A percentile compares a stretch with the other conserved stretches of the same genome.
These are phyloP conservation scores for Mimumesa dahlbomi DNA, from an alignment of 2,888 invertebrate genomes.

Conservation along the genomic window DNA sequence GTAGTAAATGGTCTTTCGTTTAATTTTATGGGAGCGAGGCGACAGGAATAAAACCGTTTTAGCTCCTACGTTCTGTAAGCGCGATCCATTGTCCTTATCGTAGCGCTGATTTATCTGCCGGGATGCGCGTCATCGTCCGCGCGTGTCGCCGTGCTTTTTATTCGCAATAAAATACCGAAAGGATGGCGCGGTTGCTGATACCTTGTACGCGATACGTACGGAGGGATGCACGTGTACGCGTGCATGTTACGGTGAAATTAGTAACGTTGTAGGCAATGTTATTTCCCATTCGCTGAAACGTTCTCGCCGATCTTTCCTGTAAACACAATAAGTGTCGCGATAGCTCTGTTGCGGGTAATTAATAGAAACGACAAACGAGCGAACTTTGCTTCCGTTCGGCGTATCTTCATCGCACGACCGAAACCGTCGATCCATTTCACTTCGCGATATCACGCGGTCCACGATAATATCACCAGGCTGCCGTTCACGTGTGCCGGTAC, in stretches of 20 bases:
- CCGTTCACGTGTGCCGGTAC: too few relatives aligned
- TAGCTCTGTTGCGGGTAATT: too few relatives aligned
- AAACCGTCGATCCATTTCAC: constrained; percentile 9
- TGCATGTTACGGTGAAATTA: background rate
- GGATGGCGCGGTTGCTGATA: background rate
- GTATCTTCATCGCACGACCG: background rate
- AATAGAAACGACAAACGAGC: background rate
- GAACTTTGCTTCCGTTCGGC: background rate
- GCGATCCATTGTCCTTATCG: constrained; percentile 20
- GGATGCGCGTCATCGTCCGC: constrained; percentile 12
- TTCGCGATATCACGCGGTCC: constrained; percentile 12
- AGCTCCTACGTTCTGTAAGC: background rate
- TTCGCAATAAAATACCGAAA: constrained; percentile 20
- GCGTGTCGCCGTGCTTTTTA: constrained; percentile 14
- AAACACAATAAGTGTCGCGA: background rate
- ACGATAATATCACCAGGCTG: constrained; percentile 19
- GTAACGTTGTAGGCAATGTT: background rate
- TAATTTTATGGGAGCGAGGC: constrained; percentile 29
- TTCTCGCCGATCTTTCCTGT: too few relatives aligned
- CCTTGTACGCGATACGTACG: constrained; percentile 10
- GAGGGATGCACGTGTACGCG: constrained; percentile 2
- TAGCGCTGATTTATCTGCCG: constrained; percentile 39
- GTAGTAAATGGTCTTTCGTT: constrained; percentile 17
- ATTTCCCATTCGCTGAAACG: too few relatives aligned
- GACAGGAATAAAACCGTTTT: constrained; percentile 31